Evolutionary conservation across 2,888 invertebrate species (phyloP).

Genomic region (Neuroscelio doddi): DNA sequence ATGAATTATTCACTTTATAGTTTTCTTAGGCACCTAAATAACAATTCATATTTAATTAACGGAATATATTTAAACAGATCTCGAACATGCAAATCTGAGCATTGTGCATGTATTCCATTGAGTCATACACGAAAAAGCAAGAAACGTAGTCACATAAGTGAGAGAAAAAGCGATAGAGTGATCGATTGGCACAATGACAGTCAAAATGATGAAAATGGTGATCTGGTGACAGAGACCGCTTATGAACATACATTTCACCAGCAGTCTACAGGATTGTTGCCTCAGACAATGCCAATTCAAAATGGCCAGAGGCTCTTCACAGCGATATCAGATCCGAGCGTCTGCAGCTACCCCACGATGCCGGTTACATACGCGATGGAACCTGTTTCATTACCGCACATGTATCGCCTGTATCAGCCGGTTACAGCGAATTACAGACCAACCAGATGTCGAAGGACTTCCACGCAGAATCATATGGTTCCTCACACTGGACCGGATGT

Average conservation of each 20-base stretch:
- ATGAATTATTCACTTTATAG: no score
- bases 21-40: no score
- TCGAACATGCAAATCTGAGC: constrained; percentile 22
- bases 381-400: constrained; percentile 78
- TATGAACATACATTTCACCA: constrained; percentile 33
- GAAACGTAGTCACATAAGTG: not conserved
- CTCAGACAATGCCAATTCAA: constrained; percentile 49
- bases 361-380: constrained; percentile 75
- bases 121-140: constrained; percentile 16
- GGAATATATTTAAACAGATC: constrained; percentile 21
- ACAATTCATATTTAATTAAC: no score
- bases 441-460: constrained; percentile 51
- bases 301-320: constrained; percentile 73
- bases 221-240: constrained; percentile 7
- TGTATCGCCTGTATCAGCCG: constrained; percentile 75
- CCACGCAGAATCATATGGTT: constrained; percentile 48
- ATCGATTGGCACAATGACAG: constrained; percentile 32
- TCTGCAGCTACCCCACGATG: constrained; percentile 70
- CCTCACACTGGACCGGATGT: constrained; percentile 30
- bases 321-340: constrained; percentile 72
- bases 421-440: constrained; percentile 59
- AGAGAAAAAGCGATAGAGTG: constrained; percentile 21
- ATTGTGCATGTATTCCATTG: constrained; percentile 18
- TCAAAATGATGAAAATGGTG: constrained; percentile 23
- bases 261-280: constrained; percentile 34